A percentile compares a stretch with the other conserved stretches of the same genome.
These are phyloP conservation scores for Polypedilum vanderplanki DNA, from an alignment of 1,140 invertebrate genomes.

Conservation along the genomic window DNA sequence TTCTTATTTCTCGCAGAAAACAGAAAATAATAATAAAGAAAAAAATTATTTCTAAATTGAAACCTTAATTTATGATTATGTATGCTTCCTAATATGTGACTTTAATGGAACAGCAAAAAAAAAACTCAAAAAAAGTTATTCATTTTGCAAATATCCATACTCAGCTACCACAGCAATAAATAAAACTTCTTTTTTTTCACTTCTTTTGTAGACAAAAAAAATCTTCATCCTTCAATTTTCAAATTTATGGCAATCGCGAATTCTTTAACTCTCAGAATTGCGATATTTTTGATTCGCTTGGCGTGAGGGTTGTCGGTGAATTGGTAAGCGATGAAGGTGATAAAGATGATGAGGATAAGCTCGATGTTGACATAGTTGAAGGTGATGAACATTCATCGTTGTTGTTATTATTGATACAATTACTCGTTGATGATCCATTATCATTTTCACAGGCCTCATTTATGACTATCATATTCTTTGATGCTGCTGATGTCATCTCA, in stretches of 20 bases:
- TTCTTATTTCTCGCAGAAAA: background rate
- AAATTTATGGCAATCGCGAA: background rate
- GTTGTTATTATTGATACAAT: background rate
- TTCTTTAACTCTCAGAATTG: background rate
- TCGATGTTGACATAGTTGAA: background rate
- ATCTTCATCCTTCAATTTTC: background rate
- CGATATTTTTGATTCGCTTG: background rate
- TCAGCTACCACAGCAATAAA: constrained; percentile 28
- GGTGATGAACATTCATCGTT: background rate
- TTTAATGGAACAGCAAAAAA: background rate
- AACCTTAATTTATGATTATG: constrained; percentile 9
- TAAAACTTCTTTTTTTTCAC: background rate
- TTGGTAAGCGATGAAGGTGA: background rate
- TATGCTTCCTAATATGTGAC: constrained; percentile 17
- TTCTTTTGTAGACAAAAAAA: background rate
- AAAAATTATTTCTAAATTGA: background rate
- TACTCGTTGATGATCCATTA: background rate
- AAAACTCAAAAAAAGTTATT: too few relatives aligned
- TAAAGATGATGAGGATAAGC: background rate
- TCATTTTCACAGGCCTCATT: background rate
- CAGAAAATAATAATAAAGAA: background rate
- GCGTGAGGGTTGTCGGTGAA: constrained; percentile 23
- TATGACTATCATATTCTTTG: background rate
- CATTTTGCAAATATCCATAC: background rate
- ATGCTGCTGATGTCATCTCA: constrained; percentile 1